These are phyloP conservation scores for Styela plicata DNA, from an alignment of 23 tunicate species.

Conservation along the genomic window DNA sequence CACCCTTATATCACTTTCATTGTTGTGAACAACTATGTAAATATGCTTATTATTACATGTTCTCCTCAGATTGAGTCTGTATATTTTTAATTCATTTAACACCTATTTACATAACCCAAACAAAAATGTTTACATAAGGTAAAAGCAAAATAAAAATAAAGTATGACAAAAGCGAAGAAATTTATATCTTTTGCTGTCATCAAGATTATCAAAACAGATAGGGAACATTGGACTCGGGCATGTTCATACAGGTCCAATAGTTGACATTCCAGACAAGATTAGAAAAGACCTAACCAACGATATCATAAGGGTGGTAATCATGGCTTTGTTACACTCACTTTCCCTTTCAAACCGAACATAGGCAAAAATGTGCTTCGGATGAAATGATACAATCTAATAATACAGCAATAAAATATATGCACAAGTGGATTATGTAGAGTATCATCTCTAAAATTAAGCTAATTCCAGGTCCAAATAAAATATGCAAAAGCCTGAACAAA, in stretches of 20 bases:
- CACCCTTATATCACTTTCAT: neutral
- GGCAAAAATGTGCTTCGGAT: neutral
- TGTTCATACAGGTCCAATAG: slow-evolving; percentile 3
- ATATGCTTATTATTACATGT: neutral
- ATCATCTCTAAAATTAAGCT: too few species aligned
- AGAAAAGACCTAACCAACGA: slow-evolving; percentile 5
- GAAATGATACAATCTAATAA: too few species aligned
- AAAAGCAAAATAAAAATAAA: too few species aligned
- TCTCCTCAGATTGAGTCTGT: neutral
- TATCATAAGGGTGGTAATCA: neutral
- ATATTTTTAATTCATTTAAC: neutral
- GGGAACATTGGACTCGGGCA: neutral
- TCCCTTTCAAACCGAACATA: neutral
- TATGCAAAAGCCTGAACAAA: too few species aligned
- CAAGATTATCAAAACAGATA: neutral
- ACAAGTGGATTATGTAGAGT: too few species aligned
- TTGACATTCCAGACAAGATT: slow-evolving; percentile 16
- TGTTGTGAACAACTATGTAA: neutral
- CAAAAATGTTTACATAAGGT: neutral
- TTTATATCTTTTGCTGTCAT: neutral
- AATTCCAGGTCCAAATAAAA: too few species aligned
- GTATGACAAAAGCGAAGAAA: neutral
- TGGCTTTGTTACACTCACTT: neutral
- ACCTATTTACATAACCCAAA: neutral
- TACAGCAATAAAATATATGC: too few species aligned